phyloP scores from a whole-genome alignment of 2,113 vertebrate genomes.

The Spizaetus ornatus region DNA sequence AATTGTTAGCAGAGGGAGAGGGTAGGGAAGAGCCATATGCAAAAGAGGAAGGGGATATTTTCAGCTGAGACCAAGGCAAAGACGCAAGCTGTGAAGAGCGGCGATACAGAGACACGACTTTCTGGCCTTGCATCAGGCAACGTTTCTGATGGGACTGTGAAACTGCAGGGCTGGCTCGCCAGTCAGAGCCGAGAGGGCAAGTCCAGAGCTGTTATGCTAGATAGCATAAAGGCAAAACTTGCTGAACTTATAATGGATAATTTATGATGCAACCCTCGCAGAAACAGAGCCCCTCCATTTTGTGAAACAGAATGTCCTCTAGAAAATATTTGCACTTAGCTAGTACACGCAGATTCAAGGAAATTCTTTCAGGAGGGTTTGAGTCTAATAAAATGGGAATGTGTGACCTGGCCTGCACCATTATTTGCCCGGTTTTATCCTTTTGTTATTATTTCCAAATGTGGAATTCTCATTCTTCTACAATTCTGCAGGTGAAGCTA shows the following conservation, averaged over 20 bases:
- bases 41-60: neutral
- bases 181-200: neutral
- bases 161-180: fast-evolving
- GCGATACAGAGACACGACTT: neutral
- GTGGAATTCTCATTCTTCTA: constrained; percentile 49
- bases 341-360: constrained; percentile 40
- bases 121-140: neutral
- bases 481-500: constrained; percentile 47
- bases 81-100: neutral
- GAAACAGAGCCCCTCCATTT: constrained; percentile 34
- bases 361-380: constrained; percentile 52
- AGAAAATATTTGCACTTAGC: constrained; percentile 45
- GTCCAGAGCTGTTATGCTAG: neutral
- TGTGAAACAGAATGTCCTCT: constrained; percentile 57
- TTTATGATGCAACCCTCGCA: constrained; percentile 1
- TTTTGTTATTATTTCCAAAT: constrained; percentile 70
- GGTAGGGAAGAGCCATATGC: neutral
- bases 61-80: neutral
- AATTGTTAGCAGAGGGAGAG: constrained; percentile 3
- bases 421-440: constrained; percentile 57
- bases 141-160: neutral
- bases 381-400: constrained; percentile 62
- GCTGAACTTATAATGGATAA: neutral
- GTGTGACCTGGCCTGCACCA: constrained; percentile 58
- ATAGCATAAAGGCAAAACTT: neutral